Conservation (phyloP, 2,888 invertebrate genomes). For the Tromatobia lineatoria region DNA sequence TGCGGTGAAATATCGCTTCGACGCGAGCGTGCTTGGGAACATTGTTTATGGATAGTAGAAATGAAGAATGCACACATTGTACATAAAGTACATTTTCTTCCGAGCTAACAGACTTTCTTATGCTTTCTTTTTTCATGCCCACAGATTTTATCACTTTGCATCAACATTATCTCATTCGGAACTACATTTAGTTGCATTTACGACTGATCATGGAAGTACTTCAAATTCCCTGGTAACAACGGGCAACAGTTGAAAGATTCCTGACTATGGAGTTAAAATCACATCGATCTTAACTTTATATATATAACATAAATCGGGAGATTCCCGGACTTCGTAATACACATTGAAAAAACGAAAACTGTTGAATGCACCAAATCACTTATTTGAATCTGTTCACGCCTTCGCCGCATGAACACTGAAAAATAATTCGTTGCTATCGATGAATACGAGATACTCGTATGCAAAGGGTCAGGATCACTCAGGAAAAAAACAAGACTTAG, state of each 20-base stretch:
- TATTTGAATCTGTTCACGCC: too few species aligned
- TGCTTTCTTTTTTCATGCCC: not conserved
- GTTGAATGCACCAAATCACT: too few species aligned
- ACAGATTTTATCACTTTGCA: not conserved
- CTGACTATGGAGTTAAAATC: too few species aligned
- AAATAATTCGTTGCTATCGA: too few species aligned
- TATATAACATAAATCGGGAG: not conserved
- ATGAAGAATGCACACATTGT: not conserved
- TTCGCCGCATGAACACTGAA: too few species aligned
- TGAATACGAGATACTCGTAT: too few species aligned
- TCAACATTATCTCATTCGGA: not conserved
- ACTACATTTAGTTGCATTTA: not conserved
- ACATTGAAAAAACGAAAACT: too few species aligned
- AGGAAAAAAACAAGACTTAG: too few species aligned
- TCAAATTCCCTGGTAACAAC: not conserved
- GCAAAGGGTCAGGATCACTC: too few species aligned
- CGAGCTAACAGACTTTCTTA: not conserved
- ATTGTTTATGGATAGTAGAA: not conserved
- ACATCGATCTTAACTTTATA: not conserved
- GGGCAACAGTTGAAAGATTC: too few species aligned
- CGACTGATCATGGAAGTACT: not conserved
- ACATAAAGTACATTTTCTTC: not conserved
- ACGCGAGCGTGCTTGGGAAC: not conserved
- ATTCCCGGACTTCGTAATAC: not conserved
- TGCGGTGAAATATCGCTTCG: not conserved